phyloP scores from a whole-genome alignment of 1,140 invertebrate genomes.

The Gryllus bimaculatus region DNA sequence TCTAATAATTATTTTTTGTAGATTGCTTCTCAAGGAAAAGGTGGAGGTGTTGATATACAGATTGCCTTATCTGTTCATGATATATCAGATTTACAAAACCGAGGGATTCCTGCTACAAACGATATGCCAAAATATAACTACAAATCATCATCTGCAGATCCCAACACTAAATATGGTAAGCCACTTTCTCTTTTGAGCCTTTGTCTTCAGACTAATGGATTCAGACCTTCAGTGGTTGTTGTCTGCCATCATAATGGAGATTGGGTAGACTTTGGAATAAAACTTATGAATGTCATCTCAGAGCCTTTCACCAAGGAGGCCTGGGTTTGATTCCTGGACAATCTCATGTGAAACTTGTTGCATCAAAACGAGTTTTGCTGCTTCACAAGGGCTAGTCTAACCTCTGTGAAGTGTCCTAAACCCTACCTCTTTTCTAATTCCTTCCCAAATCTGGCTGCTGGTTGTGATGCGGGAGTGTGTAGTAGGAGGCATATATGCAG shows the following conservation, averaged over 20 bases:
- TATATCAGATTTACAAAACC: conserved; percentile 81
- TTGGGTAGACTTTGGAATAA: background rate
- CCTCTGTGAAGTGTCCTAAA: too few species aligned
- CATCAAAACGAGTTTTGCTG: too few species aligned
- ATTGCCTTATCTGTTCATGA: conserved; percentile 91
- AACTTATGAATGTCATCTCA: too few species aligned
- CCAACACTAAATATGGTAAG: conserved; percentile 56
- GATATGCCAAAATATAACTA: conserved; percentile 92
- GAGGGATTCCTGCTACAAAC: conserved; percentile 70
- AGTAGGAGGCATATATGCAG: too few species aligned
- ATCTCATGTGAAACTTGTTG: too few species aligned
- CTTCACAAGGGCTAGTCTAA: too few species aligned
- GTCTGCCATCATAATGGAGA: background rate
- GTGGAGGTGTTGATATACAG: conserved; percentile 63
- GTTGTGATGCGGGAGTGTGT: too few species aligned
- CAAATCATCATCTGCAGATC: conserved; percentile 45
- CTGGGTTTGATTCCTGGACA: too few species aligned
- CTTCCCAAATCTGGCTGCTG: too few species aligned
- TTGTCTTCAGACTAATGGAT: background rate
- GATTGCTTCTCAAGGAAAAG: conserved; percentile 75
- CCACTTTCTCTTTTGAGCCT: background rate
- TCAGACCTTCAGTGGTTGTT: background rate
- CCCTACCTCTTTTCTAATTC: too few species aligned
- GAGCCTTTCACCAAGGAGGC: too few species aligned
- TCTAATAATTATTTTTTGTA: conserved; percentile 28